Conservation (phyloP, 2,888 invertebrate genomes). For the Ametastegia equiseti region DNA sequence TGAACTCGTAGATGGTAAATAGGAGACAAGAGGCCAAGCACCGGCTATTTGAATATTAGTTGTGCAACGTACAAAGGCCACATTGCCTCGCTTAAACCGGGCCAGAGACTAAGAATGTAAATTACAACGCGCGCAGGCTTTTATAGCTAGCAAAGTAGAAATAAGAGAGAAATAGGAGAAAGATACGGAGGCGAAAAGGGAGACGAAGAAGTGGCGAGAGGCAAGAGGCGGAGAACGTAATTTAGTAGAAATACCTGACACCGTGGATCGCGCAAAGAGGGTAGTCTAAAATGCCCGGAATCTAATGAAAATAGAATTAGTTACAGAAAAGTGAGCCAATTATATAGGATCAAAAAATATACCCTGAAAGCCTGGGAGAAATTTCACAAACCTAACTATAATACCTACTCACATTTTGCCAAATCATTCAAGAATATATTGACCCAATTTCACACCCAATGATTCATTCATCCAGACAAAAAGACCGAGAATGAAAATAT, state of each 20-base stretch:
- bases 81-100: constrained; percentile 39
- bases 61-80: constrained; percentile 35
- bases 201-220: neutral
- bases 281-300: neutral
- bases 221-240: constrained; percentile 19
- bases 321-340: constrained; percentile 6
- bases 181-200: constrained; percentile 7
- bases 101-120: constrained; percentile 38
- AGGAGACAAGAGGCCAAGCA: constrained; percentile 41
- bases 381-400: neutral
- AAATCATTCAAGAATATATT: no score
- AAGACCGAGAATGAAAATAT: no score
- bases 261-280: constrained; percentile 33
- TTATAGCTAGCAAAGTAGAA: constrained; percentile 19
- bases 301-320: constrained; percentile 9
- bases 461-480: no score
- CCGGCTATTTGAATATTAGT: constrained; percentile 46
- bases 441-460: no score
- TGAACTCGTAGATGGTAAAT: constrained; percentile 47
- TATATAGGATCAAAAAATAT: neutral
- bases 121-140: constrained; percentile 43
- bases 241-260: constrained; percentile 45
- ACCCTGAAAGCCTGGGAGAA: neutral
- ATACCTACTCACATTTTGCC: no score
- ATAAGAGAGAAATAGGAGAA: constrained; percentile 24